Conservation (phyloP, 2,113 vertebrate species). For the pig (Sus scrofa) region DNA sequence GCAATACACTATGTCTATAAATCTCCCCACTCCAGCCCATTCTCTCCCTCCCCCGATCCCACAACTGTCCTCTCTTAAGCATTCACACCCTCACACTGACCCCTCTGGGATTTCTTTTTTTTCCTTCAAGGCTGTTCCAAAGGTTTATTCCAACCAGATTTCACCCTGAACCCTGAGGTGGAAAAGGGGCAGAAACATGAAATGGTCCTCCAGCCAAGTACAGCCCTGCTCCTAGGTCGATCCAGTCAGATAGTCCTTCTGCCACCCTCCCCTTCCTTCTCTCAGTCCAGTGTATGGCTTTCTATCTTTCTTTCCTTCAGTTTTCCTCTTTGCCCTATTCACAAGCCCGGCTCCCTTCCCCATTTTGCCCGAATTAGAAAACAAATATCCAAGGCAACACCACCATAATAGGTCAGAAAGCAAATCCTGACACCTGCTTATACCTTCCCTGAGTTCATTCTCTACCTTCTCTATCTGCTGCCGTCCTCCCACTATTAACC, state of each 20-base stretch:
- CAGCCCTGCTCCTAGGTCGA: not conserved
- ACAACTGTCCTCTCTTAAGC: not conserved
- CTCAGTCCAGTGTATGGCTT: not conserved
- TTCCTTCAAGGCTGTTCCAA: not conserved
- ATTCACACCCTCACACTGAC: constrained; percentile 7
- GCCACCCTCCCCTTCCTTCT: not conserved
- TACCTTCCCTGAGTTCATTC: not conserved
- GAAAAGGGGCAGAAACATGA: not conserved
- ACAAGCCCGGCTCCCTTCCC: not conserved
- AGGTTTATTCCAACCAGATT: constrained; percentile 24
- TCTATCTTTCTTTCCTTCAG: not conserved
- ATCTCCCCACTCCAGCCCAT: not conserved
- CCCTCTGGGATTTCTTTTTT: constrained; percentile 24
- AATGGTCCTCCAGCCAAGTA: not conserved
- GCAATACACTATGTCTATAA: not conserved
- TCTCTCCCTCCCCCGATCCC: not conserved
- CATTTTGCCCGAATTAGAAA: not conserved
- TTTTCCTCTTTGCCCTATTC: not conserved
- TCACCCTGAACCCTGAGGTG: not conserved
- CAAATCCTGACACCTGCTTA: not conserved
- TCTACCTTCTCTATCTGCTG: too few relatives aligned
- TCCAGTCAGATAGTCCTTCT: not conserved
- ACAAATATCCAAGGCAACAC: not conserved
- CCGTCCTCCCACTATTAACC: not conserved
- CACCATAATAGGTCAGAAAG: not conserved